A percentile compares a stretch with the other conserved stretches of the same genome.
Conservation (phyloP, 2,113 vertebrate species). For the Ophthalmotilapia sp. region DNA sequence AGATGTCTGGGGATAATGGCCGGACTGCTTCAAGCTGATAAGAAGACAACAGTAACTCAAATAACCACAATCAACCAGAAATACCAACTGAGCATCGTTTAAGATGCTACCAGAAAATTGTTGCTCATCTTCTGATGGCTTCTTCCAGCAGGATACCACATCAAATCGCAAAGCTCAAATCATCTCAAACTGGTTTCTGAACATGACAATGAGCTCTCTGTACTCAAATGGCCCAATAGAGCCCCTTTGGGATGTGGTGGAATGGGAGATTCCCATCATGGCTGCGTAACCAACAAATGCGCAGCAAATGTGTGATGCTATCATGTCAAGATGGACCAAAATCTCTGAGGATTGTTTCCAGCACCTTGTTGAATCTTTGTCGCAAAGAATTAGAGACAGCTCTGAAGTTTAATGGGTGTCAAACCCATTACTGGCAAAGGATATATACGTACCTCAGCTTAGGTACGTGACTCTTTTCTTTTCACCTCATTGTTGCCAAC, state of each 20-base stretch:
- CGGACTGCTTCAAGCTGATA: background rate
- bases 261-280: background rate
- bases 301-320: background rate
- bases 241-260: background rate
- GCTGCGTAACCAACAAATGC: background rate
- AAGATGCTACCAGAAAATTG: background rate
- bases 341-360: background rate
- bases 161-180: background rate
- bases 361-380: background rate
- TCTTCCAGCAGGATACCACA: background rate
- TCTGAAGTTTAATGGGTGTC: background rate
- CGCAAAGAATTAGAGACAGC: background rate
- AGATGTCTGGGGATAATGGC: background rate
- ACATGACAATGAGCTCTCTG: background rate
- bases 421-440: background rate
- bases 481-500: background rate
- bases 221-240: background rate
- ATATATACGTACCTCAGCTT: background rate
- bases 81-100: background rate
- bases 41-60: background rate
- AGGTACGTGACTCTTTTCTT: background rate
- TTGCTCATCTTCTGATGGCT: background rate
- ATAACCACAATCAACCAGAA: background rate
- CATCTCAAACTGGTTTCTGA: background rate
- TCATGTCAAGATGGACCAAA: background rate